Evolutionary conservation across 2,797 vertebrate species (phyloP), one percentile per base, ranked within the genome.

Genomic region (Emys orbicularis): DNA sequence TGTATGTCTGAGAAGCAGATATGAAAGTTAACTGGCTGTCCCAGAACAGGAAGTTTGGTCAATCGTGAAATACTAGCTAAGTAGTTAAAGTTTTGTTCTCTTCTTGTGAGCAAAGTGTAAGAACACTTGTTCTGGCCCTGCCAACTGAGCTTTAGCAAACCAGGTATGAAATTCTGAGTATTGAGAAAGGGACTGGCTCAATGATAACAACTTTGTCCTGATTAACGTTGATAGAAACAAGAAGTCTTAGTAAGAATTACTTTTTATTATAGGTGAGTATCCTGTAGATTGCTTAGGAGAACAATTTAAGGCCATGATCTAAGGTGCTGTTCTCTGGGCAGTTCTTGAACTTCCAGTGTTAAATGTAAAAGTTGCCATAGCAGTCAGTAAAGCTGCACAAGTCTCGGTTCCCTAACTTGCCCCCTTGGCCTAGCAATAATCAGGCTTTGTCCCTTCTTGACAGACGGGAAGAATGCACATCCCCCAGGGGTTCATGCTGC

Each of bases 291-390:
- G 13, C 61, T 44, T n/a, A 12, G 23, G 82, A 83, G 54, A 82
- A 34, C 16, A 19, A 4, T 12, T 0, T 10, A 4, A 4, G 54
- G 53, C 34, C 31, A 29, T 1, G 6, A 1, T 2, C 6, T 8
- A 2, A 5, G 2, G 1, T 18, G 1, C 53, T 10, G 13, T 5
- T 5, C 31, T 57, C 19, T 1, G 9, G 37, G 79, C 52, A 37
- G 80, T 50, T 52, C 88, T 41, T 3, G 84, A 6, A 0, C 8
- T 37, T 2, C 5, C 3, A 12, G 23, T 1, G 1, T 27, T 1
- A 44, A 1, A 0, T 2, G 1, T 10, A 1, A 8, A 18, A 19
- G 5, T 0, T 3, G 19, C 15, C 5, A 47, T 3, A 12, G 57
- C 52, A 5, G 19, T 31, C 31, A 59, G 25, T 4, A 1, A 12